Conservation (phyloP, 2,113 vertebrate genomes). For the Columba janthina region DNA sequence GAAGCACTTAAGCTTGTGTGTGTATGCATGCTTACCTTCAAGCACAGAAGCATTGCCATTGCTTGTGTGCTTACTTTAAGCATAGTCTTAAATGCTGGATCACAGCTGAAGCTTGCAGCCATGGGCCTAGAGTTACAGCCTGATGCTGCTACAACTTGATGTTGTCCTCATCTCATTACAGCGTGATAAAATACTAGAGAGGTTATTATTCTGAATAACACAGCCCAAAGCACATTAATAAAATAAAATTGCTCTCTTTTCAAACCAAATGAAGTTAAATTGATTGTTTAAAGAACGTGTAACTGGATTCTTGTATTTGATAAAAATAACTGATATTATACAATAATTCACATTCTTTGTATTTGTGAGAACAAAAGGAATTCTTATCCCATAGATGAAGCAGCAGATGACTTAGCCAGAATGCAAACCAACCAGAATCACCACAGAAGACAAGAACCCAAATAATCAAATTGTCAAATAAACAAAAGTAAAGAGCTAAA, state of each 20-base stretch:
- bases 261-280: not conserved
- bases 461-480: constrained; percentile 63
- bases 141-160: not conserved
- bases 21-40: not conserved
- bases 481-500: constrained; percentile 63
- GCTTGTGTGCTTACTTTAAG: not conserved
- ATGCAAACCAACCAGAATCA: not conserved
- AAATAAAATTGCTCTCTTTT: not conserved
- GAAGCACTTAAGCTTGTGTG: not conserved
- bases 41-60: not conserved
- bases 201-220: not conserved
- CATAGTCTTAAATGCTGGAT: not conserved
- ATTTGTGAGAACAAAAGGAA: constrained; percentile 9
- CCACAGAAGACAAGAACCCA: constrained; percentile 22
- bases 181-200: not conserved
- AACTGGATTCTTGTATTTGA: not conserved
- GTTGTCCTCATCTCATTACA: not conserved
- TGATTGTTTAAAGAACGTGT: not conserved
- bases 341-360: not conserved
- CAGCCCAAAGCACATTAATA: not conserved
- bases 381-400: not conserved
- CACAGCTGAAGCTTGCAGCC: not conserved
- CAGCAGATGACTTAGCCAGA: not conserved
- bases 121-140: not conserved
- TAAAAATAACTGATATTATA: not conserved